Evolutionary conservation across 2,888 invertebrate genomes (phyloP).

Genomic region (Drosophila subquinaria): DNA sequence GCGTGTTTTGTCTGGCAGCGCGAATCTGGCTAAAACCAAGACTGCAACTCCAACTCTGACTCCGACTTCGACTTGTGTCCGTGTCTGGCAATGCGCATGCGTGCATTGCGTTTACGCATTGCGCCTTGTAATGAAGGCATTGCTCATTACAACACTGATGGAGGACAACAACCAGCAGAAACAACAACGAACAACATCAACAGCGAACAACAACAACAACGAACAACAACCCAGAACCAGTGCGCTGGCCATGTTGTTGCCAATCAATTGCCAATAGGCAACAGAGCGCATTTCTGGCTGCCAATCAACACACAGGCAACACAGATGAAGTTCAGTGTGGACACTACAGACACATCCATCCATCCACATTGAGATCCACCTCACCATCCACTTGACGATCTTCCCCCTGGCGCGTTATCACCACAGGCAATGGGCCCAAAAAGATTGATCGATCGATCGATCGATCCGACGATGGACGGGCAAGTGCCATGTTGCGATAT

Average conservation of each 20-base stretch:
- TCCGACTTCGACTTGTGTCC: conserved; percentile 4
- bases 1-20: conserved; percentile 33
- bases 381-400: conserved; percentile 38
- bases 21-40: conserved; percentile 16
- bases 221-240: conserved; percentile 28
- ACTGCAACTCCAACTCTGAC: conserved; percentile 8
- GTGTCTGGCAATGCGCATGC: conserved; percentile 69
- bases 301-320: conserved; percentile 73
- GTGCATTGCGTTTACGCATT: conserved; percentile 79
- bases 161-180: conserved; percentile 38
- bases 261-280: conserved; percentile 75
- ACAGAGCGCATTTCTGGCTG: conserved; percentile 58
- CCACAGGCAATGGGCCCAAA: conserved; percentile 57
- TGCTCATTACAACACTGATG: conserved; percentile 72
- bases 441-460: conserved; percentile 63
- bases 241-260: conserved; percentile 78
- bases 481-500: conserved; percentile 63
- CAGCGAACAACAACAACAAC: conserved; percentile 22
- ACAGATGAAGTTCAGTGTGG: conserved; percentile 83
- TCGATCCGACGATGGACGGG: conserved; percentile 45
- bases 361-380: conserved; percentile 28
- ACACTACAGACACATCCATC: conserved; percentile 79
- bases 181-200: conserved; percentile 12
- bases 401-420: conserved; percentile 73
- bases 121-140: conserved; percentile 78